These are phyloP conservation scores for Smutsia gigantea DNA, from an alignment of 2,797 vertebrate genomes.

Conservation along the genomic window DNA sequence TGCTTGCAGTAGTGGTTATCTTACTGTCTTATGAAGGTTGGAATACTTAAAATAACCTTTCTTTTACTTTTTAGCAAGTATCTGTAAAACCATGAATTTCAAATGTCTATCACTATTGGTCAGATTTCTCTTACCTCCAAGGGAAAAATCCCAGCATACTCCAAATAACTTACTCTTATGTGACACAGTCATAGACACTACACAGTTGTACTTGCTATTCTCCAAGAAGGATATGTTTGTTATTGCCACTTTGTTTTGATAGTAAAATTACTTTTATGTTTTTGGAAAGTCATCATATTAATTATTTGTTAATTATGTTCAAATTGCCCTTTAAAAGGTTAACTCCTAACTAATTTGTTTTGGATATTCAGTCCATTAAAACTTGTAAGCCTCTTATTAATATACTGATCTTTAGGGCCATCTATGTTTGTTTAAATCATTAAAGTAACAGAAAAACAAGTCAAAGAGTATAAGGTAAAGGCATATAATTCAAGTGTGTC, in stretches of 20 bases:
- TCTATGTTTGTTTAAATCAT: background rate
- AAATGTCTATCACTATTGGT: background rate
- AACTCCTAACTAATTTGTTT: slow-evolving; percentile 1
- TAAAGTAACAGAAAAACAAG: background rate
- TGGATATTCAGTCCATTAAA: slow-evolving; percentile 24
- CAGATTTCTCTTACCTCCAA: background rate
- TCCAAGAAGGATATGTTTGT: background rate
- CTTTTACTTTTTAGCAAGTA: background rate
- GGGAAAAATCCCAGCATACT: background rate
- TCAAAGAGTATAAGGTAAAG: background rate
- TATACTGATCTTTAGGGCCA: background rate
- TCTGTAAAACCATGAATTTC: background rate
- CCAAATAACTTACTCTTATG: background rate
- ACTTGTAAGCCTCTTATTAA: background rate
- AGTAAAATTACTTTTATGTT: slow-evolving; percentile 14
- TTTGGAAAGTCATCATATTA: background rate
- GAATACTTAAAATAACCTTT: background rate
- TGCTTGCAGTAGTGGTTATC: background rate
- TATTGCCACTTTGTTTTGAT: background rate
- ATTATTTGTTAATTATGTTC: background rate
- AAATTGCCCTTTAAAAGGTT: slow-evolving; percentile 8
- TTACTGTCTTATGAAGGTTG: background rate
- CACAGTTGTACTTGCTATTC: background rate
- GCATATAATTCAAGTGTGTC: background rate
- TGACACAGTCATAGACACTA: background rate